Conservation (phyloP, 30 jellyfish, hydroid and myxozoan species). For the Phacellophora camtschatica region DNA sequence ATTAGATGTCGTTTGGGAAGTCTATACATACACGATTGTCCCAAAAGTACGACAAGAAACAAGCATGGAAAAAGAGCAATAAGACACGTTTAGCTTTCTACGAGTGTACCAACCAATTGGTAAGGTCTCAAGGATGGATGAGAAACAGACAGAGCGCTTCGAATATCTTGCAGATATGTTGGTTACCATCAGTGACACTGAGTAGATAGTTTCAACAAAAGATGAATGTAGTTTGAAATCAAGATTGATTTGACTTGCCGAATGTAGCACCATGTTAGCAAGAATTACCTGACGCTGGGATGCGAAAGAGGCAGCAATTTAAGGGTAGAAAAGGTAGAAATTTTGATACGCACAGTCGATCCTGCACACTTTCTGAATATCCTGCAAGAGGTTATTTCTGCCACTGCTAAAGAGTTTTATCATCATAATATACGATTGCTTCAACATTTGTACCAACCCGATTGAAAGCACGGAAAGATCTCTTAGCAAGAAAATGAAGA, state of each 20-base stretch:
- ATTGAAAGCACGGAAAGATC: conserved; percentile 7
- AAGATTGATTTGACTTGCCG: background rate
- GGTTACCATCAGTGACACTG: background rate
- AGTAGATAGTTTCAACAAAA: background rate
- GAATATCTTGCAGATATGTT: background rate
- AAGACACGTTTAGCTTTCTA: background rate
- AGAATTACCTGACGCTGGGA: background rate
- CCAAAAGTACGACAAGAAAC: background rate
- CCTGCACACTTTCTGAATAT: background rate
- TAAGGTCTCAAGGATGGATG: background rate
- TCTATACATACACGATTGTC: background rate
- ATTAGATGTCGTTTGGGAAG: background rate
- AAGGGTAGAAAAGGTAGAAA: background rate
- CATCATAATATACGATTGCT: background rate
- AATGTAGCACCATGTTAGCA: background rate
- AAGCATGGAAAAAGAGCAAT: background rate
- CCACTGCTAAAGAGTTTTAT: background rate
- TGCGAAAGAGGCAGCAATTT: background rate
- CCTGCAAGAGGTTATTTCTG: background rate
- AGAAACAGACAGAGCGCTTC: background rate
- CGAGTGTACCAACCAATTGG: background rate
- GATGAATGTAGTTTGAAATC: background rate
- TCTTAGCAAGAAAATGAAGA: conserved; percentile 21
- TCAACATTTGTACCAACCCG: background rate
- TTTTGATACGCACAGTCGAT: conserved; percentile 22